Conservation (phyloP, 2,113 vertebrate species). For the Silurus glanis region DNA sequence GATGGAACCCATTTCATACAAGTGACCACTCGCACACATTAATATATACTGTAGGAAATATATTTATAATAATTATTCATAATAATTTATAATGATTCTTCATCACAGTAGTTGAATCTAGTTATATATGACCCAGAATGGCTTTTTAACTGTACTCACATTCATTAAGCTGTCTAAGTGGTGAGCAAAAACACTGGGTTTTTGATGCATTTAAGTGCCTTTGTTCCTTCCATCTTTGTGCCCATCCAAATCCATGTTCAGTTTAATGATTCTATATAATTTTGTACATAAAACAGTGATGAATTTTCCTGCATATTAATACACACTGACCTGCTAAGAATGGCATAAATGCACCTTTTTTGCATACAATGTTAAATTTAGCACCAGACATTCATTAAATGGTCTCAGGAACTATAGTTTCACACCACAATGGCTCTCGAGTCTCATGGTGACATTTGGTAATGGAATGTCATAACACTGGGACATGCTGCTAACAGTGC, state of each 20-base stretch:
- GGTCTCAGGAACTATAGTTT: background rate
- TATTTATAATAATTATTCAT: no score
- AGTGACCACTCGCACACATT: background rate
- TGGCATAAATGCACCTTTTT: conserved; percentile 12
- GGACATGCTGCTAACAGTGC: conserved; percentile 14
- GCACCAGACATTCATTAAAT: conserved; percentile 31
- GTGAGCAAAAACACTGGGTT: background rate
- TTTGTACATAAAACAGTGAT: conserved; percentile 20
- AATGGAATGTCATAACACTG: conserved; percentile 34
- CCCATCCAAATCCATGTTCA: conserved; percentile 29
- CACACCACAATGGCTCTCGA: background rate
- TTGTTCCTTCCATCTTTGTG: conserved; percentile 10
- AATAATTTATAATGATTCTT: background rate
- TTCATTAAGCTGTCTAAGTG: background rate
- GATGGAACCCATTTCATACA: background rate
- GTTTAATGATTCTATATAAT: conserved; percentile 17
- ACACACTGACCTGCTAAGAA: conserved; percentile 15
- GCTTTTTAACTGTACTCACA: background rate
- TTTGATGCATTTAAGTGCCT: conserved; percentile 9
- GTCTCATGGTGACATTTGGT: background rate
- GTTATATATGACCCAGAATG: background rate
- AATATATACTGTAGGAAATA: background rate
- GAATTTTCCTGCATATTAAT: conserved; percentile 24
- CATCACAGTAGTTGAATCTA: background rate
- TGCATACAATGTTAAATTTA: conserved; percentile 35